phyloP scores from a whole-genome alignment of 2,888 invertebrate species.

The Macaria liturata region DNA sequence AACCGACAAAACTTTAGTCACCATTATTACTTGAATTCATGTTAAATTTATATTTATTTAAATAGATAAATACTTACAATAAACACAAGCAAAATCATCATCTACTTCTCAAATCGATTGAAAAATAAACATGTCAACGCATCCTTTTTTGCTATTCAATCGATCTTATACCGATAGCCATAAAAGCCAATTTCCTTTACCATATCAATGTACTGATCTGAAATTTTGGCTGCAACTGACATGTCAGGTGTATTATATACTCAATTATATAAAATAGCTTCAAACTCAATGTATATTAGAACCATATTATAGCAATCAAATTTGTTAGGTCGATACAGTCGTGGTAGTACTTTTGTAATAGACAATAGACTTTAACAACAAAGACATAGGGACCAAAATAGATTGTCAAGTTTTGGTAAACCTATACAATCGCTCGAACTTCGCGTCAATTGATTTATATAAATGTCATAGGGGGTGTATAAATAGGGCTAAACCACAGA shows the following conservation, averaged over 20 bases:
- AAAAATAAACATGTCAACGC: no score
- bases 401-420: not conserved
- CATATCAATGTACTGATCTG: not conserved
- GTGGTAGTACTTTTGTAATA: no score
- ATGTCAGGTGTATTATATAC: not conserved
- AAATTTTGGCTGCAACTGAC: slow-evolving; percentile 4
- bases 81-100: no score
- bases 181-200: not conserved
- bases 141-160: not conserved
- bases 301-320: no score
- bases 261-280: no score
- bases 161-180: not conserved
- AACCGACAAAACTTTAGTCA: no score
- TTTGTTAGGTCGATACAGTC: no score
- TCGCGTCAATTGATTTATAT: slow-evolving; percentile 16
- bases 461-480: slow-evolving; percentile 45
- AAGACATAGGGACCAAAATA: slow-evolving; percentile 1
- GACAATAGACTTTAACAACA: slow-evolving; percentile 3
- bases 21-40: no score
- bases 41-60: no score
- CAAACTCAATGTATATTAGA: no score
- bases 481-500: slow-evolving; percentile 46
- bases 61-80: no score
- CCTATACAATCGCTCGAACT: slow-evolving; percentile 11
- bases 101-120: no score